A percentile compares a stretch with the other conserved stretches of the same genome.
These are phyloP conservation scores for Perodicticus potto DNA, from an alignment of 2,797 vertebrate species.

Conservation along the genomic window DNA sequence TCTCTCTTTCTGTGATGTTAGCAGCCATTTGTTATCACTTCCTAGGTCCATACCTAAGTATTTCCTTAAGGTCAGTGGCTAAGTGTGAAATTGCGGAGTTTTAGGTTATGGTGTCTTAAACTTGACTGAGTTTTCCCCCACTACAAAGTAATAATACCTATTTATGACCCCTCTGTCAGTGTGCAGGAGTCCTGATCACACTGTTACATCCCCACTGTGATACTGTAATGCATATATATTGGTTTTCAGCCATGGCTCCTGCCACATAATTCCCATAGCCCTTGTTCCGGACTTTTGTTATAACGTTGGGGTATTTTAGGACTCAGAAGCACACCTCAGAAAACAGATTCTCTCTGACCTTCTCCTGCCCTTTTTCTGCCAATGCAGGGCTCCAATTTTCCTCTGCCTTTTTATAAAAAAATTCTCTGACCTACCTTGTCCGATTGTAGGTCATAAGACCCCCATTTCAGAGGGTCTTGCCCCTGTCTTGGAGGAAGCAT, in stretches of 20 bases:
- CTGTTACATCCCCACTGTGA: not conserved
- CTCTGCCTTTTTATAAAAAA: not conserved
- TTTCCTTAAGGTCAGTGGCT: not conserved
- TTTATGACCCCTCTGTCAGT: not conserved
- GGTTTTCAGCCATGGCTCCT: accelerated
- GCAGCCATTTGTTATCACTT: not conserved
- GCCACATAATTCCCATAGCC: not conserved
- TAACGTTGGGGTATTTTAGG: too few relatives aligned
- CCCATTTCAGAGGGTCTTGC: not conserved
- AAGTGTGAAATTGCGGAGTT: not conserved
- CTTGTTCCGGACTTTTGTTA: not conserved
- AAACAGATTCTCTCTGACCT: not conserved
- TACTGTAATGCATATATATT: not conserved
- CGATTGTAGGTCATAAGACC: not conserved
- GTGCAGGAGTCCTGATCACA: not conserved
- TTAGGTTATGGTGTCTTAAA: not conserved
- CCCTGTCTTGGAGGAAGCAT: not conserved
- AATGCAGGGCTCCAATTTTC: not conserved
- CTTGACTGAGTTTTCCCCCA: not conserved
- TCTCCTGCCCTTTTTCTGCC: not conserved
- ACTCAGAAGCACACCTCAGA: not conserved
- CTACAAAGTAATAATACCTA: not conserved
- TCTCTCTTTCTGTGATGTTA: not conserved
- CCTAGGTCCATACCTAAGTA: accelerated
- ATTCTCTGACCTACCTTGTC: not conserved